These are phyloP conservation scores for Drosophila suzukii DNA, from an alignment of 1,140 invertebrate species.

Conservation along the genomic window DNA sequence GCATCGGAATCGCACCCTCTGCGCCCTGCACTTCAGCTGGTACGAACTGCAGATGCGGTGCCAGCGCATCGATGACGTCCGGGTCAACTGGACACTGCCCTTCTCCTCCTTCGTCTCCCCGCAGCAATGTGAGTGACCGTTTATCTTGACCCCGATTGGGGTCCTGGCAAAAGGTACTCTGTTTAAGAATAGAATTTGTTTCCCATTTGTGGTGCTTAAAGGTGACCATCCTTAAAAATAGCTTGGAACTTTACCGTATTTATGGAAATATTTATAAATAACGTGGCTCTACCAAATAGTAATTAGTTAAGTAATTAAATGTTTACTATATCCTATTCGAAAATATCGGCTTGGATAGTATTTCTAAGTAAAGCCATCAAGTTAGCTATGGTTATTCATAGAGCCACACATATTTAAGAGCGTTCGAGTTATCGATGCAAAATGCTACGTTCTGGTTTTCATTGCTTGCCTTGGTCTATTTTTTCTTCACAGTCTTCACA, in stretches of 20 bases:
- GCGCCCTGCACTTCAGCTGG: slow-evolving; percentile 88
- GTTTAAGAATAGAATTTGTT: background rate
- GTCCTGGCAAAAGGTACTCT: background rate
- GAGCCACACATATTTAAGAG: background rate
- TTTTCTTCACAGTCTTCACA: slow-evolving; percentile 86
- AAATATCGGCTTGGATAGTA: no score
- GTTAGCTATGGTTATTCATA: no score
- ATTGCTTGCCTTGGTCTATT: background rate
- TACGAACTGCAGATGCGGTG: slow-evolving; percentile 85
- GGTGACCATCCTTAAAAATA: no score
- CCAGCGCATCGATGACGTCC: slow-evolving; percentile 87
- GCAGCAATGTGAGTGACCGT: slow-evolving; percentile 69
- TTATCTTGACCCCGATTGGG: slow-evolving; percentile 34
- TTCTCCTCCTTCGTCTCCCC: slow-evolving; percentile 83
- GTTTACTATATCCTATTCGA: no score
- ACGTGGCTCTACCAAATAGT: no score
- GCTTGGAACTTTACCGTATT: no score
- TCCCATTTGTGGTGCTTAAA: background rate
- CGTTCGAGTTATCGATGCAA: background rate
- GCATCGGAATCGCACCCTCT: slow-evolving; percentile 88
- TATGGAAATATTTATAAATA: no score
- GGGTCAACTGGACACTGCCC: slow-evolving; percentile 86
- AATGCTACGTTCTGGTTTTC: background rate
- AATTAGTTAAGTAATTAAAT: no score
- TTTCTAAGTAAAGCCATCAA: no score